These are phyloP conservation scores for Cyanoderma ruficeps DNA, from an alignment of 2,113 vertebrate genomes.

Conservation along the genomic window DNA sequence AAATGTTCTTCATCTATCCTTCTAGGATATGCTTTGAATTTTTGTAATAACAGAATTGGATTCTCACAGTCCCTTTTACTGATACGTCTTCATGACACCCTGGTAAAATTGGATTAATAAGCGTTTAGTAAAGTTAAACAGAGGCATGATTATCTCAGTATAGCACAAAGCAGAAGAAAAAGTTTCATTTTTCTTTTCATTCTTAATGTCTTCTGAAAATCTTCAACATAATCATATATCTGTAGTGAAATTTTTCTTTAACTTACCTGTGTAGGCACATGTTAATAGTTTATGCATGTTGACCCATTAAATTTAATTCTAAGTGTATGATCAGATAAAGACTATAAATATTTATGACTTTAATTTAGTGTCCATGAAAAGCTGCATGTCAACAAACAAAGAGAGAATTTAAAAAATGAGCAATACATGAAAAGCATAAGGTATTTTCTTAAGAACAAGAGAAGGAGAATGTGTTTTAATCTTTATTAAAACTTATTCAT, in stretches of 20 bases:
- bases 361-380: neutral
- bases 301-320: neutral
- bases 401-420: neutral
- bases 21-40: neutral
- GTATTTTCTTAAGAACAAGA: neutral
- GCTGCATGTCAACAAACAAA: neutral
- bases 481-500: neutral
- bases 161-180: neutral
- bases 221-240: neutral
- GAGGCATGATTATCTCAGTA: neutral
- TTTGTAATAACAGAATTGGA: neutral
- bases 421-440: neutral
- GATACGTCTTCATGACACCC: neutral
- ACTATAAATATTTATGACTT: neutral
- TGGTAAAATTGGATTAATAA: neutral
- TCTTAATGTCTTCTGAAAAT: neutral
- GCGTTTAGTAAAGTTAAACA: neutral
- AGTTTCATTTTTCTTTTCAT: neutral
- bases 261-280: neutral
- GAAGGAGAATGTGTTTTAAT: neutral
- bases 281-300: neutral
- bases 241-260: neutral
- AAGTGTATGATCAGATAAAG: neutral
- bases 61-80: neutral
- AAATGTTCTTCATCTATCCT: neutral